Evolutionary conservation across 1,140 invertebrate species (phyloP).

Genomic region (Zaprionus ornatus): DNA sequence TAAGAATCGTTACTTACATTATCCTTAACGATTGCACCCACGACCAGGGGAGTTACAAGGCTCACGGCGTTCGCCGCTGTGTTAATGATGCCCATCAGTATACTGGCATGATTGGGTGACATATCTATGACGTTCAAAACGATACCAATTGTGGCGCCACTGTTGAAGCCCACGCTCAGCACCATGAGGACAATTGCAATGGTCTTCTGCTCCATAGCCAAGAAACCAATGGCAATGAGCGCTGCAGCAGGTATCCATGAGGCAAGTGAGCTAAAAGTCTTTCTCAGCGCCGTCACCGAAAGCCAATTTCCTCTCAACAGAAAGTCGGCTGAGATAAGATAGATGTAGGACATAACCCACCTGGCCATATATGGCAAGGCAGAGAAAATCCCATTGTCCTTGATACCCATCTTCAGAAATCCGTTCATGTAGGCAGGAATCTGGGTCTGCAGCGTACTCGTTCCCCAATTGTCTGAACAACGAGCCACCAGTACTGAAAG

Average conservation of each 20-base stretch:
- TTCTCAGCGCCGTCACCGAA: too few relatives aligned
- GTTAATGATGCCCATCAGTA: slow-evolving; percentile 89
- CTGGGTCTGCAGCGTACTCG: slow-evolving; percentile 95
- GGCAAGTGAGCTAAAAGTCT: too few relatives aligned
- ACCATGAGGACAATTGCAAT: slow-evolving; percentile 85
- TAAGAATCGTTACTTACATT: slow-evolving; percentile 83
- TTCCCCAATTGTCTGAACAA: slow-evolving; percentile 95
- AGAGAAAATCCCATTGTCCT: slow-evolving; percentile 88
- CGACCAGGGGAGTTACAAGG: slow-evolving; percentile 88
- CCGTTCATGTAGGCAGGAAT: slow-evolving; percentile 93
- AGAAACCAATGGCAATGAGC: too few relatives aligned
- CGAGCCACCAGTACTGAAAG: slow-evolving; percentile 93
- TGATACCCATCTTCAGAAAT: slow-evolving; percentile 91
- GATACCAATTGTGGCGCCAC: slow-evolving; percentile 88
- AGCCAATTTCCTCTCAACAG: too few relatives aligned
- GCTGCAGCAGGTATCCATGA: too few relatives aligned
- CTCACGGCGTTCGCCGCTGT: slow-evolving; percentile 89
- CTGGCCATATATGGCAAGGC: slow-evolving; percentile 91
- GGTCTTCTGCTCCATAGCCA: too few relatives aligned
- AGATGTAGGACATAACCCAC: slow-evolving; percentile 87
- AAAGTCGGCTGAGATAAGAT: too few relatives aligned
- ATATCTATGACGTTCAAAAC: slow-evolving; percentile 89
- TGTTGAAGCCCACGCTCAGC: too few relatives aligned
- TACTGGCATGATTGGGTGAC: slow-evolving; percentile 90
- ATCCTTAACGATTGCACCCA: slow-evolving; percentile 87